Conservation (phyloP, 1,140 invertebrate species). For the Aphelenchoides fujianensis region DNA sequence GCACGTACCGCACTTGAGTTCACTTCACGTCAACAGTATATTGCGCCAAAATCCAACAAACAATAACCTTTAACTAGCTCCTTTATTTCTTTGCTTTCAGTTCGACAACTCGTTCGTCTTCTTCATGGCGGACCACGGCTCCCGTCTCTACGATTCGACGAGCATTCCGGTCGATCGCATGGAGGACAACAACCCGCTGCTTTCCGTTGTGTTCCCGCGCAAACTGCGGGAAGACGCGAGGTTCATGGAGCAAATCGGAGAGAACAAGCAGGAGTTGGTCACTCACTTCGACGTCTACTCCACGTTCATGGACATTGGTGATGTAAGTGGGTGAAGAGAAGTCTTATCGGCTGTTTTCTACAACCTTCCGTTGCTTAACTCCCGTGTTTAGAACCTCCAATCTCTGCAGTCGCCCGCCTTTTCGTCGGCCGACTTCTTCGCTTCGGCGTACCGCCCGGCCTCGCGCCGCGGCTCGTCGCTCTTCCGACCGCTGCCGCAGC, state of each 20-base stretch:
- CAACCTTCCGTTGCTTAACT: no score
- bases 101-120: constrained; percentile 41
- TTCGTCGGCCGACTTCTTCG: background rate
- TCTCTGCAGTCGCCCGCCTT: background rate
- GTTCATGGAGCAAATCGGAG: constrained; percentile 21
- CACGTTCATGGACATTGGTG: constrained; percentile 38
- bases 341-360: background rate
- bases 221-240: constrained; percentile 25
- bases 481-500: constrained; percentile 10
- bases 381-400: background rate
- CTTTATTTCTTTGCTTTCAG: constrained; percentile 26
- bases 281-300: constrained; percentile 42
- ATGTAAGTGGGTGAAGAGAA: background rate
- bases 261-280: constrained; percentile 32
- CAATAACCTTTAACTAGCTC: no score
- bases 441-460: background rate
- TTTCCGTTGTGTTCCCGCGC: constrained; percentile 26
- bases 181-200: constrained; percentile 38
- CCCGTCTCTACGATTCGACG: constrained; percentile 24
- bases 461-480: background rate
- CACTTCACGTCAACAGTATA: no score
- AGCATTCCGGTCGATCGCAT: constrained; percentile 2
- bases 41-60: background rate
- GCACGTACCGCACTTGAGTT: no score
- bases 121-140: constrained; percentile 39